Evolutionary conservation across 2,797 vertebrate genomes (phyloP), one percentile per base, ranked within the genome.

Genomic region (Pangasius larnaudii): DNA sequence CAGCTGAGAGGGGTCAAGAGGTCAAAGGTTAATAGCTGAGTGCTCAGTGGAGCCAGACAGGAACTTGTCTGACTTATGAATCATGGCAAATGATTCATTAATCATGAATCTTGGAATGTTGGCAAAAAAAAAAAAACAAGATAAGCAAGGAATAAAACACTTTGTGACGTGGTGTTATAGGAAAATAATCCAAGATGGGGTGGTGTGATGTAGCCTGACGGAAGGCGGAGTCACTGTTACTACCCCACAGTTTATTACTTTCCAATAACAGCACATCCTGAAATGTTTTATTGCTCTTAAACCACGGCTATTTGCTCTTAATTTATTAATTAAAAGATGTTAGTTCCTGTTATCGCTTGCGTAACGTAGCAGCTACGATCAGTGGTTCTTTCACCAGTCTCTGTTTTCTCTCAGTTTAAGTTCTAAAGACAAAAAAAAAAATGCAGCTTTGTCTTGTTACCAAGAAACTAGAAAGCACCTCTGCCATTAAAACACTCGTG

Each of bases 1-100:
- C 99, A 91, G 98, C 99, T 99, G 93, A 30, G 92, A 90, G 88
- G 27, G 88, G 39, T 92, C 59, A 89, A 85, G 91, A 9, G 88
- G 11, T 65, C 16, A 86, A 30, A 51, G 53, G 33, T 88, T 51
- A 86, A 65, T 16, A 22, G 87, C 3, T 2, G 65, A 67, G 56
- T 22, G 7, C 5, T 10, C 36, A 78, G 8, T 51, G n/a, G 46
- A 69, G 61, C 1, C 22, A 16, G 22, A 46, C 16, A 46, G 39
- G 27, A 65, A 63, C 33, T 9, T 46, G 7, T 7, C 39, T 33
- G 30, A 46, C 22, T 72, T 56, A 1, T 19, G 2, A 9, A 82
- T 2, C 24, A 61, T 30, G 19, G 49, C 36, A 36, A 36, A 36
- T 36, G 36, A 36, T 36, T 36, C 36, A 36, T 36, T 36, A 36